These are phyloP conservation scores for Ashinkailepas kermadecensis DNA, from an alignment of 2,888 invertebrate species.

Conservation along the genomic window DNA sequence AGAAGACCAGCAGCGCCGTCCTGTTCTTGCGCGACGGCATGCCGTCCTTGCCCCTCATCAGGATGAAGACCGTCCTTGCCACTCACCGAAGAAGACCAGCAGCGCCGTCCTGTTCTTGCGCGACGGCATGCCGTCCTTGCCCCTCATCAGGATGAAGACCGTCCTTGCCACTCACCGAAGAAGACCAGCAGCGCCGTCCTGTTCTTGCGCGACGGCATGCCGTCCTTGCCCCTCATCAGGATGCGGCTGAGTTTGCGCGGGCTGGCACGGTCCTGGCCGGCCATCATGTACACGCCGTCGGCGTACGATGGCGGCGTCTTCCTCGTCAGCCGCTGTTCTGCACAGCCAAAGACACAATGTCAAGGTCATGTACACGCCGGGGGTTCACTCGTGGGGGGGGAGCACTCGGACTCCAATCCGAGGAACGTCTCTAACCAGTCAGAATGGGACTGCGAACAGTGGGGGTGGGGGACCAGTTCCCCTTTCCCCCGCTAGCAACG, in stretches of 20 bases:
- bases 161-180: constrained; percentile 74
- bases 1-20: constrained; percentile 87
- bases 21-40: constrained; percentile 72
- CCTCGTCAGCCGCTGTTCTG: constrained; percentile 82
- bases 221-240: constrained; percentile 87
- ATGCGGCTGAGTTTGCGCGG: constrained; percentile 78
- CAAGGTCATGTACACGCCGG: too few relatives aligned
- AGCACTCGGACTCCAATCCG: too few relatives aligned
- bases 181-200: constrained; percentile 86
- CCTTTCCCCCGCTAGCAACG: too few relatives aligned
- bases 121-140: constrained; percentile 78
- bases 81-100: constrained; percentile 84
- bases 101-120: constrained; percentile 77
- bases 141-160: constrained; percentile 85
- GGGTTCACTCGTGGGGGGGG: too few relatives aligned
- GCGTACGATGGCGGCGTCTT: constrained; percentile 86
- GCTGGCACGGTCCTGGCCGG: constrained; percentile 80
- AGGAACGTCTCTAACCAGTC: too few relatives aligned
- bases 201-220: constrained; percentile 72
- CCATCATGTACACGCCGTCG: constrained; percentile 93
- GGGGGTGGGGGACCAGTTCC: too few relatives aligned
- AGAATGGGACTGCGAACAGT: too few relatives aligned
- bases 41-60: constrained; percentile 88
- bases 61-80: too few relatives aligned
- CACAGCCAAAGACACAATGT: constrained; percentile 30